These are phyloP conservation scores for Cynopterus sphinx DNA, from an alignment of 2,797 vertebrate genomes.

Conservation along the genomic window DNA sequence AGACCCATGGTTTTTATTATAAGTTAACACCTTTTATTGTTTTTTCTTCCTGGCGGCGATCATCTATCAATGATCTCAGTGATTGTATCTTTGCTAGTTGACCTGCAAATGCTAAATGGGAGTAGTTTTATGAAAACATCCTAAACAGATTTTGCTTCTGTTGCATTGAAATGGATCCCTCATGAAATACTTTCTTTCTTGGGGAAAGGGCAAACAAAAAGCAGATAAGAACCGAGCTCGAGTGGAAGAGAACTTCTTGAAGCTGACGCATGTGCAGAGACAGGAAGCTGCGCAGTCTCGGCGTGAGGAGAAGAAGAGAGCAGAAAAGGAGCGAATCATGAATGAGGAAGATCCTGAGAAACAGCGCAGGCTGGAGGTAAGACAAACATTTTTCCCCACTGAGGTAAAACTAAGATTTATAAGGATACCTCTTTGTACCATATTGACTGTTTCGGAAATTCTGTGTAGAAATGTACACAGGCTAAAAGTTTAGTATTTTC, in stretches of 20 bases:
- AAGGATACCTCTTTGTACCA: neutral
- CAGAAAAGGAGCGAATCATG: constrained; percentile 99
- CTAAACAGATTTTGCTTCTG: constrained; percentile 33
- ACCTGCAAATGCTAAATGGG: constrained; percentile 22
- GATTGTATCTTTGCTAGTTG: neutral
- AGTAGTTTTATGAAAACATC: constrained; percentile 30
- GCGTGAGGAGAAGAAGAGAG: constrained; percentile 97
- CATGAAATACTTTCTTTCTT: constrained; percentile 57
- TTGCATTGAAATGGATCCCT: constrained; percentile 41
- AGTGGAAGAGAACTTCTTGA: constrained; percentile 99
- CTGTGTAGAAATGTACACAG: neutral
- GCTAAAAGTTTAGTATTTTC: constrained; percentile 13
- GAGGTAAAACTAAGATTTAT: neutral
- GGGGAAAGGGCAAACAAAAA: constrained; percentile 95
- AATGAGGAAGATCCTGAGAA: constrained; percentile 98
- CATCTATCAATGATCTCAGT: neutral
- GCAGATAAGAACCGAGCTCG: constrained; percentile 97
- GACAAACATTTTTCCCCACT: neutral
- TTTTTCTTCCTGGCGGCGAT: neutral
- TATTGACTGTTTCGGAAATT: neutral
- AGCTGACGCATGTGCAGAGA: constrained; percentile 97
- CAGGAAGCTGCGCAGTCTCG: constrained; percentile 98
- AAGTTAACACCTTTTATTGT: neutral
- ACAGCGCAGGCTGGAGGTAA: constrained; percentile 97
- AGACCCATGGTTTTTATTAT: constrained; percentile 71